Evolutionary conservation across 1,140 invertebrate genomes (phyloP).

Genomic region (Hestina assimilis): DNA sequence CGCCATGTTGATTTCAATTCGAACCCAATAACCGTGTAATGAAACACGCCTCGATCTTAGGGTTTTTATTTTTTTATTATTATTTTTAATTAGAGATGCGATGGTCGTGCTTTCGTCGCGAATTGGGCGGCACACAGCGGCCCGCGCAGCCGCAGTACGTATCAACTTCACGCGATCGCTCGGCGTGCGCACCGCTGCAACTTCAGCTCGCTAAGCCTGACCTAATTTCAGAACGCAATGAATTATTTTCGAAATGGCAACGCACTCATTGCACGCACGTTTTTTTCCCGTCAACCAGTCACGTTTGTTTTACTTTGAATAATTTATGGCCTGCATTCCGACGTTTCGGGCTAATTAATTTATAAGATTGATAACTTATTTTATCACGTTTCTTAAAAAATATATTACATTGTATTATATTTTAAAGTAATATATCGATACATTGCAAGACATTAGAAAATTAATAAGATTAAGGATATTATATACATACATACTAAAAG

Average conservation of each 20-base stretch:
- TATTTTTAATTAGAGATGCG: slow-evolving; percentile 26
- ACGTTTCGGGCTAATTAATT: neutral
- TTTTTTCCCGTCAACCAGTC: slow-evolving; percentile 17
- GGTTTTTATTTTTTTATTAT: slow-evolving; percentile 32
- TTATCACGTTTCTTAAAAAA: neutral
- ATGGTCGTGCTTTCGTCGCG: slow-evolving; percentile 13
- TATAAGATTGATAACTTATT: neutral
- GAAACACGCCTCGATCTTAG: slow-evolving; percentile 32
- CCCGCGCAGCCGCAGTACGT: slow-evolving; percentile 32
- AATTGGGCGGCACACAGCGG: slow-evolving; percentile 30
- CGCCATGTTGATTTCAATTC: slow-evolving; percentile 31
- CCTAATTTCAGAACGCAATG: slow-evolving; percentile 51
- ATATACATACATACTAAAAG: no score
- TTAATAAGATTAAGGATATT: no score
- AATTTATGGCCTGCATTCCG: neutral
- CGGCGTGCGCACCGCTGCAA: slow-evolving; percentile 35
- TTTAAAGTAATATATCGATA: no score
- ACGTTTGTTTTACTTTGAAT: slow-evolving; percentile 4
- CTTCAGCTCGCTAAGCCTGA: slow-evolving; percentile 49
- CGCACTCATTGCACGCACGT: slow-evolving; percentile 35
- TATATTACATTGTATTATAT: no score
- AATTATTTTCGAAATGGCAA: slow-evolving; percentile 72
- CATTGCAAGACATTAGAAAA: no score
- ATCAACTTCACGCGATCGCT: slow-evolving; percentile 32
- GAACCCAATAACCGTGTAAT: slow-evolving; percentile 11